Percentiles rank a stretch among this genome's conserved stretches.
phyloP scores from a whole-genome alignment of 2,797 vertebrate species.

The Hipposideros larvatus region DNA sequence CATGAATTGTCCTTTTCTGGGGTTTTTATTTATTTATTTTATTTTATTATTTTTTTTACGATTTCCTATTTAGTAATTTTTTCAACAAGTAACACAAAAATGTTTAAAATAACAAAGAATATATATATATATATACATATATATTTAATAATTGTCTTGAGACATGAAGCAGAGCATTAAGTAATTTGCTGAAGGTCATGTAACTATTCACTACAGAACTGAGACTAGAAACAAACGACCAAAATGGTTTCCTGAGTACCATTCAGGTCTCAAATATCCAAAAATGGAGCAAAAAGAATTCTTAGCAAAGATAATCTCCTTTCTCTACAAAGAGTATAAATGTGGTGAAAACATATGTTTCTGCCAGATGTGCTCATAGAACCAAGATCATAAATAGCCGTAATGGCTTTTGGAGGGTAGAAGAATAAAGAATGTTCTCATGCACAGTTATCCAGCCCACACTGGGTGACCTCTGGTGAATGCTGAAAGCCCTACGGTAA shows the following conservation, averaged over 20 bases:
- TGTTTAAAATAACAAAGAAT: background rate
- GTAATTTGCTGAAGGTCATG: slow-evolving; percentile 21
- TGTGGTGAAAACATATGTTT: background rate
- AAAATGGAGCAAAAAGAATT: background rate
- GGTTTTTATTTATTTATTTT: background rate
- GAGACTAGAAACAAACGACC: background rate
- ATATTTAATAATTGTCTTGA: background rate
- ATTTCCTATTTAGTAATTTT: slow-evolving; percentile 34
- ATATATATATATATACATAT: background rate
- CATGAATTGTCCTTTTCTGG: background rate
- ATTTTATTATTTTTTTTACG: background rate
- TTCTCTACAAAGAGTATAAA: background rate
- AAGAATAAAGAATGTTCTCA: background rate
- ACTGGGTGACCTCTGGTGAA: too few species aligned
- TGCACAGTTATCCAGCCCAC: too few species aligned
- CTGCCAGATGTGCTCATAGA: background rate
- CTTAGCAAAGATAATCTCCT: background rate
- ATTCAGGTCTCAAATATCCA: background rate
- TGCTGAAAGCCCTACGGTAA: background rate
- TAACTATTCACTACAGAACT: background rate
- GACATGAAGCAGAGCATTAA: background rate
- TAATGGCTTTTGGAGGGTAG: background rate
- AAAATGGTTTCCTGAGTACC: background rate
- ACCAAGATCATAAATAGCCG: background rate
- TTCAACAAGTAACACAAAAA: background rate